Base-by-base conservation (phyloP, 2,888 invertebrate species). In the Drosophila austrosaltans region DNA sequence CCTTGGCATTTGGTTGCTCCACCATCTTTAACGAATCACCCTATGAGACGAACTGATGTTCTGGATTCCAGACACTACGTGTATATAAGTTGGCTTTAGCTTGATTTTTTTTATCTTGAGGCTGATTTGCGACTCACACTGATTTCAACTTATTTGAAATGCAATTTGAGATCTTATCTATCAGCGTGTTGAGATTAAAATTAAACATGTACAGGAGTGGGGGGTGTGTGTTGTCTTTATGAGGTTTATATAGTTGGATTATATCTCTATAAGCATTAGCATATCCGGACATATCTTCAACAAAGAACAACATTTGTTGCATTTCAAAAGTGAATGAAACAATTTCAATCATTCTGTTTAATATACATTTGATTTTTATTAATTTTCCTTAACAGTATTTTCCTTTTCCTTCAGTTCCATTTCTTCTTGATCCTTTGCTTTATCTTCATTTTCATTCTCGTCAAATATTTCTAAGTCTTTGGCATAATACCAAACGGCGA, bases 391-490 rank as follows among this genome's bases (percentile, higher is more conserved):
- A 48, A 3, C 42, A 39, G 28, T 48, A 20, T 6, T 1, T 28
- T 20, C 10, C 7, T 69, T 65, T 32, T 66, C 64, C 28, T 64
- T 66, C 1, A 75, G 44, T 12, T 75, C 57, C 2, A 62, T 22
- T 20, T 58, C 12, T 20, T 8, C 16, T n/a, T 65, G 48, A 3
- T 7, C 30, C 36, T 7, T 22, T 53, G 5, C 1, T 30, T 53
- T 2, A 5, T 42, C 20, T 16, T 68, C 63, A 20, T 73, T 76
- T 3, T 73, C 76, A 20, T 94, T 94, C 65, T 95, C 94, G 80
- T 95, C 95, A 82, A 95, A 95, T 75, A 95, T 94, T 89, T 94
- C 94, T 30, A 95, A 92, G 80, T 94, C 93, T 85, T 94, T 95
- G 0, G 95, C 94, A 84, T 93, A 94, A 89, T 94, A 94, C 94